Base-by-base conservation (phyloP, 1,140 invertebrate species). In the Tetramorium parvispinum region DNA sequence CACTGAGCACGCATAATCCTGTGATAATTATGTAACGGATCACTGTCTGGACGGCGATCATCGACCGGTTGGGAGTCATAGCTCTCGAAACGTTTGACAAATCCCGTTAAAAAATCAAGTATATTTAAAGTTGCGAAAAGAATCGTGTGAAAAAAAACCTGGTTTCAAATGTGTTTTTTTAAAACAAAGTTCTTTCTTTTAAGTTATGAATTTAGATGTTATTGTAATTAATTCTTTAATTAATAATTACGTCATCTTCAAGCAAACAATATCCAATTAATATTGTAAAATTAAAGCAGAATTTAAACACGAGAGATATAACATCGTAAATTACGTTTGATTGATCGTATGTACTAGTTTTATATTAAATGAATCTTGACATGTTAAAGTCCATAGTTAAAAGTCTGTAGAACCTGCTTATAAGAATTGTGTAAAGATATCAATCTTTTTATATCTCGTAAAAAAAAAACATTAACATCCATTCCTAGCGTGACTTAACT, bases 1-100 rank as follows among this genome's bases (percentile, higher is more conserved):
- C 94, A 94, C 88, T 93, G 92, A 89, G 89, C 92, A 93, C 88
- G 77, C 71, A 90, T 89, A 91, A 88, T 87, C 75, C 77, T 65
- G 71, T 63, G 89, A 82, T 92, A 92, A 92, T 92, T 92, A 92
- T 88, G 79, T 92, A 92, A 93, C 59, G 88, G 55, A 81, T 46
- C 57, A 66, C 8, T 61, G 66, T 75, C 43, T 21, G 24, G 13
- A 66, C 10, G 40, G 43, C 27, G 43, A 65, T 70, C 37, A 83
- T 78, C 24, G 82, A 78, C 55, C 32, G 55, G 18, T 37, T 13
- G 49, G 27, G 16, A 32, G 6, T 27, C 59, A 63, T 4, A 59
- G 59, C 71, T 57, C 10, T 57, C 43, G 18, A 71, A 46, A 73
- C 1, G 27, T 59, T 49, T 40, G 10, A 27, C 49, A 43, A 13